Base-by-base conservation (phyloP, 1,140 invertebrate species). In the Drosophila tropicalis region DNA sequence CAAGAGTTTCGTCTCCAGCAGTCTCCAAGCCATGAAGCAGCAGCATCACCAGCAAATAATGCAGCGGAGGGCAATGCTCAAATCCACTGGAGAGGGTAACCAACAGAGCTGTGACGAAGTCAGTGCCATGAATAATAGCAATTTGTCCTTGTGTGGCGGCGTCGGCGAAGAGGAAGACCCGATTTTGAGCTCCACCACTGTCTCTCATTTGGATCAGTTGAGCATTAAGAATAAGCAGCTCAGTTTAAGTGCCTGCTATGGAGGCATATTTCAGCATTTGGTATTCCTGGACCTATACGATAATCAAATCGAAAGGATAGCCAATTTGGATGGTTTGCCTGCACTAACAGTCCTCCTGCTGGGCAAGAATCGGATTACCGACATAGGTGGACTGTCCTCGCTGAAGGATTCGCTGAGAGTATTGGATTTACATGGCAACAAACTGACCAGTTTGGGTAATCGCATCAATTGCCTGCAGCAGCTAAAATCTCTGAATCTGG, bases 261-360 rank as follows among this genome's bases (percentile, higher is more conserved):
- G 89, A 5, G 91, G 92, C 54, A 94, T 94, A 67, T 94, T 97
- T 63, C 95, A 94, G 34, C 95, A 96, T 91, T 92, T 98, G 47
- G 97, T 99, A 29, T 98, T 98, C 90, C 94, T 99, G 54, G 98
- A 99, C 92, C 93, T 99, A 3, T 98, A 98, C 92, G 97, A 98
- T 92, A 99, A 99, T 93, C 96, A 98, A 92, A 95, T 99, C 41
- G 97, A 98, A 67, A 95, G 95, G 85, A 96, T 98, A 57, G 94
- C 94, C 47, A 96, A 94, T 67, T 93, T 98, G 36, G 95, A 96
- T 72, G 93, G 94, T 55, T 93, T 98, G 6, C 94, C 94, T 55
- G 96, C 95, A 89, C 93, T 98, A 9, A 93, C 97, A 78, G 97
- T 98, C 5, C 93, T 98, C 55, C 94, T 98, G 67, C 94, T 98